Percentiles rank a stretch among this genome's conserved stretches.
These are phyloP conservation scores for Embidobia sp. DNA, from an alignment of 2,888 invertebrate species.

Conservation along the genomic window DNA sequence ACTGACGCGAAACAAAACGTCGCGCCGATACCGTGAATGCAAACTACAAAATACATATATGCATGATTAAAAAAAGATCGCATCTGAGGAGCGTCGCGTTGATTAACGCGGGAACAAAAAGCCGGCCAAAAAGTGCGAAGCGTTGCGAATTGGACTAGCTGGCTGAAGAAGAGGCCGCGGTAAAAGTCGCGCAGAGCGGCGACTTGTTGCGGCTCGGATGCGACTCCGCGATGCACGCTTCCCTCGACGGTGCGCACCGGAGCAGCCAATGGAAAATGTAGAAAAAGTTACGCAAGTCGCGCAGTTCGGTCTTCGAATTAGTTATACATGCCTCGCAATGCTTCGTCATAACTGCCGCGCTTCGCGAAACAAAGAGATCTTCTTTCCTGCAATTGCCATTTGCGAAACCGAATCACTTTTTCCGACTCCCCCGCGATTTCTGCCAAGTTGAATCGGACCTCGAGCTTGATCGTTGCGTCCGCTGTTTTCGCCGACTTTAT, in stretches of 20 bases:
- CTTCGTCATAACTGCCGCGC: conserved; percentile 19
- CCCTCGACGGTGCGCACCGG: conserved; percentile 43
- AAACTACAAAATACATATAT: too few species aligned
- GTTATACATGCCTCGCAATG: conserved; percentile 39
- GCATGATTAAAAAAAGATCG: too few species aligned
- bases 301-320: conserved; percentile 38
- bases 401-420: conserved; percentile 4
- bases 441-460: neutral
- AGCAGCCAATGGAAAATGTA: conserved; percentile 52
- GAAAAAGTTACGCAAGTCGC: conserved; percentile 55
- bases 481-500: too few species aligned
- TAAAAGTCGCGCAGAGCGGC: conserved; percentile 41
- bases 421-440: neutral
- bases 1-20: too few species aligned
- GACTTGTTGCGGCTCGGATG: conserved; percentile 44
- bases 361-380: conserved; percentile 37
- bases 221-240: conserved; percentile 46
- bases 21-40: too few species aligned
- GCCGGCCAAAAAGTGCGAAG: conserved; percentile 13
- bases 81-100: too few species aligned
- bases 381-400: conserved; percentile 19
- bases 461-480: neutral
- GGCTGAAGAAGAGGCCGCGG: conserved; percentile 24
- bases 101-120: conserved; percentile 24
- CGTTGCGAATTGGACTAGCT: conserved; percentile 37